Conservation (phyloP, 2,888 invertebrate species). For the Aricia artaxerxes region DNA sequence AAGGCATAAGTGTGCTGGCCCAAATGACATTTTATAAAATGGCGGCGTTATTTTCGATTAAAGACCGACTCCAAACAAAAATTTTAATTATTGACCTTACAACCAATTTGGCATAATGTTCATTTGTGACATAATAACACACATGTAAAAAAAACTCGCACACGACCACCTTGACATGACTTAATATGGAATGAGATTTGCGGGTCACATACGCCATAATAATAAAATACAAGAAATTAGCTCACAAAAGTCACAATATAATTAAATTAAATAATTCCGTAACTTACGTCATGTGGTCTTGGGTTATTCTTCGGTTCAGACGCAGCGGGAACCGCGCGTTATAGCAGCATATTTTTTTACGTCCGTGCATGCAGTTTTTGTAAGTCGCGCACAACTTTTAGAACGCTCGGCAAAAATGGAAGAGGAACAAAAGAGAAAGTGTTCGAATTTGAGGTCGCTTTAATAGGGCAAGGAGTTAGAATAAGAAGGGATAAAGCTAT, state of each 20-base stretch:
- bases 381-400: no score
- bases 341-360: no score
- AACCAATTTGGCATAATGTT: not conserved
- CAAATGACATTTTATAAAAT: no score
- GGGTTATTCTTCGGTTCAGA: not conserved
- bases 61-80: not conserved
- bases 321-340: no score
- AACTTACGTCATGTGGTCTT: not conserved
- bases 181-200: constrained; percentile 13
- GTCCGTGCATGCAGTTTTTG: no score
- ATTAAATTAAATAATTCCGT: not conserved
- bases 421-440: no score
- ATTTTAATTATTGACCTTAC: not conserved
- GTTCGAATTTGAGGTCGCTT: no score
- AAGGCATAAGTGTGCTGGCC: no score
- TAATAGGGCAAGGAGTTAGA: no score
- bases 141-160: not conserved
- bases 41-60: no score
- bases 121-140: not conserved
- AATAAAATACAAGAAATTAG: not conserved
- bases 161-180: constrained; percentile 16
- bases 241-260: not conserved
- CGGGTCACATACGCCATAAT: not conserved
- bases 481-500: no score
- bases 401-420: no score